A percentile compares a stretch with the other conserved stretches of the same genome.
These are phyloP conservation scores for Thalassarche chlororhynchos DNA, from an alignment of 2,113 vertebrate genomes.

Conservation along the genomic window DNA sequence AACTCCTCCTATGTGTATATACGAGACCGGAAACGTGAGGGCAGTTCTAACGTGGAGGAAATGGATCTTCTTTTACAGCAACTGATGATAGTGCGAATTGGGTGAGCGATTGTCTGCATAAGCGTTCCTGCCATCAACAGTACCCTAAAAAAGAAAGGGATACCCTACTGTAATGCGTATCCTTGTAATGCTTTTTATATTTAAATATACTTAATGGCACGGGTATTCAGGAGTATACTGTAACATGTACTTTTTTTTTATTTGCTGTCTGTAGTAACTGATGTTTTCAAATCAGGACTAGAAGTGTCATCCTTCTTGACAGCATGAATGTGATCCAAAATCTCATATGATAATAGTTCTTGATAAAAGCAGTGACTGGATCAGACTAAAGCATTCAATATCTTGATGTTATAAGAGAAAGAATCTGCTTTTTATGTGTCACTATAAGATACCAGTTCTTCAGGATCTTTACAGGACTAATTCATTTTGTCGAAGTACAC, in stretches of 20 bases:
- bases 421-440: not conserved
- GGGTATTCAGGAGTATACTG: not conserved
- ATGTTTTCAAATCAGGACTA: not conserved
- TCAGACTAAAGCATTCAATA: not conserved
- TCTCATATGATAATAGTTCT: not conserved
- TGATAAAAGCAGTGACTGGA: not conserved
- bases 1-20: not conserved
- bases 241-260: not conserved
- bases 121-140: not conserved
- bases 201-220: not conserved
- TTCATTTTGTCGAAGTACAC: not conserved
- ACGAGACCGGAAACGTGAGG: rapidly evolving
- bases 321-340: not conserved
- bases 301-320: not conserved
- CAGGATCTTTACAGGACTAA: not conserved
- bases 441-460: not conserved
- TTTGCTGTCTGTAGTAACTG: not conserved
- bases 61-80: not conserved
- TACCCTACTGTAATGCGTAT: not conserved
- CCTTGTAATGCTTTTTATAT: not conserved
- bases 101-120: not conserved
- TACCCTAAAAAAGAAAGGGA: not conserved
- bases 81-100: not conserved
- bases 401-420: not conserved
- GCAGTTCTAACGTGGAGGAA: not conserved